These are phyloP conservation scores for Cyphomyrmex costatus DNA, from an alignment of 1,140 invertebrate genomes.

Conservation along the genomic window DNA sequence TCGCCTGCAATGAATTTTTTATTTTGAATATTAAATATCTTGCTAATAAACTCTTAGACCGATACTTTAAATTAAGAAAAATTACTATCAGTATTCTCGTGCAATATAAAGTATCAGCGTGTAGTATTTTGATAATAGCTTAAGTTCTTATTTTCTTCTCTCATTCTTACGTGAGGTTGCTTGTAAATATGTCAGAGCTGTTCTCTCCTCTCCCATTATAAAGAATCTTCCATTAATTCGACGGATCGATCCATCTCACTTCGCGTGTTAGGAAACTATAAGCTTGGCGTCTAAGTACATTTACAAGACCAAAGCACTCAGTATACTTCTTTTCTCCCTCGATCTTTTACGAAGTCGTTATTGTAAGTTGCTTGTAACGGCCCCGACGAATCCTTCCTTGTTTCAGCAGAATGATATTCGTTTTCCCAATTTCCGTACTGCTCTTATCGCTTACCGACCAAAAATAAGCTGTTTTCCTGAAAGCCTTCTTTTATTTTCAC, in stretches of 20 bases:
- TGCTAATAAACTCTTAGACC: background rate
- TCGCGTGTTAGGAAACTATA: slow-evolving; percentile 56
- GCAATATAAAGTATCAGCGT: background rate
- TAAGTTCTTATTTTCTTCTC: background rate
- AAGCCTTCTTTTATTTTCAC: background rate
- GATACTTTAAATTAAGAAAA: background rate
- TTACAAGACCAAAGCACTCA: slow-evolving; percentile 49
- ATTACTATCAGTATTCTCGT: background rate
- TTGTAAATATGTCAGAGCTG: slow-evolving; percentile 22
- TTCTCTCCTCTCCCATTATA: background rate
- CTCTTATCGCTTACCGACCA: slow-evolving; percentile 26
- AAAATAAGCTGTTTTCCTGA: slow-evolving; percentile 32
- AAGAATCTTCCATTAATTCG: slow-evolving; percentile 49
- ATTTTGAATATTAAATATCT: slow-evolving; percentile 23
- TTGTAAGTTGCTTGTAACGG: slow-evolving; percentile 44
- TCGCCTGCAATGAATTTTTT: background rate
- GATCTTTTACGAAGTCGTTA: slow-evolving; percentile 49
- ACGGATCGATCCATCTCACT: slow-evolving; percentile 39
- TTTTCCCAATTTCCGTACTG: slow-evolving; percentile 38
- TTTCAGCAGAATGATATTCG: slow-evolving; percentile 31
- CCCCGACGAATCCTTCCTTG: slow-evolving; percentile 24
- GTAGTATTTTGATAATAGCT: background rate
- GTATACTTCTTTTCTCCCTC: slow-evolving; percentile 36
- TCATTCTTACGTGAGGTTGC: background rate
- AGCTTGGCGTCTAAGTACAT: slow-evolving; percentile 30